phyloP scores from a whole-genome alignment of 2,888 invertebrate species.

The Chrysomela aeneicollis region DNA sequence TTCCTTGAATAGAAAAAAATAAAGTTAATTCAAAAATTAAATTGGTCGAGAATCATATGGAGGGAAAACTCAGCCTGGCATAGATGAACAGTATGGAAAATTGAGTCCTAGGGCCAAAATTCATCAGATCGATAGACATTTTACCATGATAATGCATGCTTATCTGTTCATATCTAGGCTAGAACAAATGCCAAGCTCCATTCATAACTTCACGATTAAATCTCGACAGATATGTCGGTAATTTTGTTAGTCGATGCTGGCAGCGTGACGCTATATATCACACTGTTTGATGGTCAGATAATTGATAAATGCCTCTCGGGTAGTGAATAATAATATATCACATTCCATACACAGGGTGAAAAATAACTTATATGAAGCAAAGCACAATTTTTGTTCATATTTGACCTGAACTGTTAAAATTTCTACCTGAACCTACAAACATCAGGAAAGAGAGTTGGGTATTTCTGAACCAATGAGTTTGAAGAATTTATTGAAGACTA shows the following conservation, averaged over 20 bases:
- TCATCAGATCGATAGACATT: background rate
- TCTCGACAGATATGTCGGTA: constrained; percentile 45
- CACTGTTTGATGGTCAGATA: constrained; percentile 47
- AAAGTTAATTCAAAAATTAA: too few species aligned
- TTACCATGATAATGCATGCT: background rate
- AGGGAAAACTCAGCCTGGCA: too few species aligned
- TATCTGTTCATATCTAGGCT: background rate
- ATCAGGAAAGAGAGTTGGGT: too few species aligned
- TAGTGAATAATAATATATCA: constrained; percentile 24
- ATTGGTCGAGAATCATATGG: too few species aligned
- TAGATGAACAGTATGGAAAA: too few species aligned
- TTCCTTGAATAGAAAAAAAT: too few species aligned
- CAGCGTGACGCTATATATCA: constrained; percentile 25
- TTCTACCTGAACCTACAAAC: too few species aligned
- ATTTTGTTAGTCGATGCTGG: constrained; percentile 24
- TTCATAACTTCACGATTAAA: constrained; percentile 48
- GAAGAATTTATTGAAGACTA: too few species aligned
- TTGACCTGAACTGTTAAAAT: too few species aligned
- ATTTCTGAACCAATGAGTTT: too few species aligned
- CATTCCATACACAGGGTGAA: background rate
- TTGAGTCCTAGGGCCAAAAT: background rate
- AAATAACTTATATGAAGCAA: too few species aligned
- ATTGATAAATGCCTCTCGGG: constrained; percentile 43
- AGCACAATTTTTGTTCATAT: too few species aligned
- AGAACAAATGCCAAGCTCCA: constrained; percentile 43